Conservation (phyloP, 64 coral and sea anemone species). For the Acropora tenuis region DNA sequence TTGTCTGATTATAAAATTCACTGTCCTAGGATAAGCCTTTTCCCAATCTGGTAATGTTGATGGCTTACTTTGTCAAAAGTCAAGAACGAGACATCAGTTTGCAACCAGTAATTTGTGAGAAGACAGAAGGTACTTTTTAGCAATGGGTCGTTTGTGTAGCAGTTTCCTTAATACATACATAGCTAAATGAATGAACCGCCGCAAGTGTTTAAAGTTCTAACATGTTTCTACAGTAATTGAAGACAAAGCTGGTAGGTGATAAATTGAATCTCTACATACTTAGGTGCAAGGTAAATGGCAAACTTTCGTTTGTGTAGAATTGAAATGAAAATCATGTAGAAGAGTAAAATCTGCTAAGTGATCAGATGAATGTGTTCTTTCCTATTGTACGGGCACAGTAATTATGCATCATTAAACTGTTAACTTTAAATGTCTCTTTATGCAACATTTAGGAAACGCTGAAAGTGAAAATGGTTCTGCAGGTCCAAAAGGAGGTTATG, state of each 20-base stretch:
- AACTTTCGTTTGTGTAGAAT: no score
- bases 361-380: neutral
- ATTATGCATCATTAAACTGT: neutral
- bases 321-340: no score
- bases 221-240: no score
- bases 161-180: neutral
- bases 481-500: neutral
- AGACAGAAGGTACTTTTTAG: neutral
- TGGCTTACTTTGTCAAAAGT: conserved; percentile 21
- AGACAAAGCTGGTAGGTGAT: no score
- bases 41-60: conserved; percentile 5
- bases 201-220: no score
- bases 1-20: neutral
- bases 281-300: no score
- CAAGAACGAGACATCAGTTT: conserved; percentile 20
- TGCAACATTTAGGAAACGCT: neutral
- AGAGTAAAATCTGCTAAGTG: no score
- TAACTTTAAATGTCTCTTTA: neutral
- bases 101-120: conserved; percentile 4
- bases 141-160: neutral
- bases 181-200: no score
- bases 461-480: neutral
- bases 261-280: no score
- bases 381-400: neutral
- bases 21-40: conserved; percentile 20